Evolutionary conservation across 2,888 invertebrate species (phyloP).

Genomic region (Zaprionus lineosus): DNA sequence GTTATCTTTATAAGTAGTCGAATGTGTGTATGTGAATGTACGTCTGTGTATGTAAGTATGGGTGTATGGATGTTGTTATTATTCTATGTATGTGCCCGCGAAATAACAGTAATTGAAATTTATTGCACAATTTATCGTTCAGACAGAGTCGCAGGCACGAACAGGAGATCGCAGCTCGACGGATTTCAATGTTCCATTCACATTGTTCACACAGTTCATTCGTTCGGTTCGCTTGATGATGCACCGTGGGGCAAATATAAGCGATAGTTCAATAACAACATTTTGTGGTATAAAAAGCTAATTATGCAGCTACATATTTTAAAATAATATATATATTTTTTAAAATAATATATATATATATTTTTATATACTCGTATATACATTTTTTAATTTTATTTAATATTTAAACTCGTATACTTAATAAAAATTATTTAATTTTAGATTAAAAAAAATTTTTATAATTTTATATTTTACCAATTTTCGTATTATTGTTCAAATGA

Average conservation of each 20-base stretch:
- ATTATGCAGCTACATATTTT: too few relatives aligned
- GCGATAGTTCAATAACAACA: too few relatives aligned
- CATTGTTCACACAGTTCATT: constrained; percentile 32
- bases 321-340: too few relatives aligned
- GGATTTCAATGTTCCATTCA: constrained; percentile 45
- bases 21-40: constrained; percentile 2
- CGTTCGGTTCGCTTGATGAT: constrained; percentile 38
- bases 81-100: constrained; percentile 53
- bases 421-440: too few relatives aligned
- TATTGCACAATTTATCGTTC: constrained; percentile 82
- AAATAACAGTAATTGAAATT: constrained; percentile 82
- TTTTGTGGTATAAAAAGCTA: not conserved
- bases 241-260: not conserved
- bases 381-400: too few relatives aligned
- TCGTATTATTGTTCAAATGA: too few relatives aligned
- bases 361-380: too few relatives aligned
- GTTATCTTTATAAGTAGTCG: constrained; percentile 9
- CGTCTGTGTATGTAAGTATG: not conserved
- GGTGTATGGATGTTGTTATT: constrained; percentile 10
- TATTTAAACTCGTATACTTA: too few relatives aligned
- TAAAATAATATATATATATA: too few relatives aligned
- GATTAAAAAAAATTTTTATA: too few relatives aligned
- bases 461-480: too few relatives aligned
- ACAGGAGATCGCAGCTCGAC: constrained; percentile 44
- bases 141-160: constrained; percentile 56